Evolutionary conservation across 2,797 vertebrate genomes (phyloP), one percentile per base, ranked within the genome.

Genomic region (Girardinus metallicus): DNA sequence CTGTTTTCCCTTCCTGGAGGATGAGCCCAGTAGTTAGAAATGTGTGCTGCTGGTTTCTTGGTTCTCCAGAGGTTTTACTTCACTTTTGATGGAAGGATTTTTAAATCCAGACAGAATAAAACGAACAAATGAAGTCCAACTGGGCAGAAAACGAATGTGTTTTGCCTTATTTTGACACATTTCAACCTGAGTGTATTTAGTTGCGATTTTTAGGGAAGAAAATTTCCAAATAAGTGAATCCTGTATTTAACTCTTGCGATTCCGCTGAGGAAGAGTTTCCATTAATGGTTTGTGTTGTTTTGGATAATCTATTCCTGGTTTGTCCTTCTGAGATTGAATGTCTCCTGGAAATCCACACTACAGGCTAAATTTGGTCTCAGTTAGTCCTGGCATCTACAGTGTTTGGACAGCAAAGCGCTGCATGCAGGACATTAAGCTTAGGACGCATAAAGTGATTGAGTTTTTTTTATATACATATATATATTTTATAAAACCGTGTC

Each of bases 21-120:
- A 76, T 82, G 85, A 85, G 12, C 36, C 77, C 13, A 18, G 51
- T 31, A 72, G 46, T 83, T 83, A 79, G 72, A 88, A 39, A 29
- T 41, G 68, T 83, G 73, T 77, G 71, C 70, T 49, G 55, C 70
- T 66, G 16, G 66, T 83, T 60, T 80, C 43, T 60, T 13, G 7
- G 4, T 83, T 82, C 66, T 80, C 39, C 9, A 55, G 46, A 76
- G 60, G 55, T 44, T 82, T 80, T 23, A 39, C 31, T 75, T 43
- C 39, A 57, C 13, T 18, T 43, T n/a, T n/a, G n/a, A 57, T 1
- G 49, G 18, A 70, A 43, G 23, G 12, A 26, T 43, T 78, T 70
- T 75, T 4, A 83, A 80, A 78, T 36, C 21, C 1, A 75, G 55
- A 74, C 34, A 70, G 29, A 79, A 70, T 16, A 39, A 51, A 80